Percentiles rank a stretch among this genome's conserved stretches.
Evolutionary conservation across 1,140 invertebrate genomes (phyloP).

Genomic region (Melanaphis sacchari): DNA sequence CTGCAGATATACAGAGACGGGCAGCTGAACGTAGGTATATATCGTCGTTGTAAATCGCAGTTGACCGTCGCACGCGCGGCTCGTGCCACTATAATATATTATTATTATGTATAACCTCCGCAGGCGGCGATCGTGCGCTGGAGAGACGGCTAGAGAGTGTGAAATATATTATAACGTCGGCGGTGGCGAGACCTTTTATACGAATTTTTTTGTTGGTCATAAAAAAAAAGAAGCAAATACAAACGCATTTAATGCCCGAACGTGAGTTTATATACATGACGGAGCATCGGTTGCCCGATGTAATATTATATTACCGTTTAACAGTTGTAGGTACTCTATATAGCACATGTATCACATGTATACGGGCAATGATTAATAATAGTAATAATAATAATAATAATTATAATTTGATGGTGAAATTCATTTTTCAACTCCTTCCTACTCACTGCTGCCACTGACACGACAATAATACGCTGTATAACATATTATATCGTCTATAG

Average conservation of each 20-base stretch:
- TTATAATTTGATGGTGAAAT: background rate
- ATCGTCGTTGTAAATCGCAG: conserved; percentile 1
- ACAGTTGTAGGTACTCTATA: background rate
- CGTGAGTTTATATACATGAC: background rate
- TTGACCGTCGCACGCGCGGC: background rate
- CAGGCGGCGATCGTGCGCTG: conserved; percentile 1
- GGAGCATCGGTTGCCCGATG: background rate
- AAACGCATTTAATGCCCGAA: background rate
- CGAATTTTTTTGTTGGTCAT: background rate
- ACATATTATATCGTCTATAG: background rate
- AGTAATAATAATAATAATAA: background rate
- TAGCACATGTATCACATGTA: no score
- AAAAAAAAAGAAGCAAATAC: background rate
- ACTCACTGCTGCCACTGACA: background rate
- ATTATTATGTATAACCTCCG: background rate
- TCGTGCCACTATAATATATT: background rate
- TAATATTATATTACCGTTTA: conserved; percentile 12
- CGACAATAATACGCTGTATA: background rate
- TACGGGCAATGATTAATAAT: background rate
- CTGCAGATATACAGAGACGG: background rate
- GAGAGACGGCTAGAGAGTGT: background rate
- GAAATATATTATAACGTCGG: background rate
- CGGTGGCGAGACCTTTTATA: background rate
- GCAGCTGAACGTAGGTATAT: background rate
- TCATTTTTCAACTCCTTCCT: background rate